Conservation (phyloP, 2,888 invertebrate species). For the Imbricaverruca yamaguchii region DNA sequence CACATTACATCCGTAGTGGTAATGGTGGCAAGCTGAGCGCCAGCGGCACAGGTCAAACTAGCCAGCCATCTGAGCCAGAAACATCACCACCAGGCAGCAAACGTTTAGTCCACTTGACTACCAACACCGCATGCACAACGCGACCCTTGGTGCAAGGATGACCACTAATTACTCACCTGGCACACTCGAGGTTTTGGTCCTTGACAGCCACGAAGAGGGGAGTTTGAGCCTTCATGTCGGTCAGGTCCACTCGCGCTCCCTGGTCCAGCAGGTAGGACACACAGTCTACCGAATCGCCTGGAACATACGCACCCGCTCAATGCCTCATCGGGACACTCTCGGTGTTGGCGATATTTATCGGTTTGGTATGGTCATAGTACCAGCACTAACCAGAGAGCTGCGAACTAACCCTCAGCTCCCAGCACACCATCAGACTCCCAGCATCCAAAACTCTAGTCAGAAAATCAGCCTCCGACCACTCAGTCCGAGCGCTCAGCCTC, state of each 20-base stretch:
- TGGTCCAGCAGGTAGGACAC: conserved; percentile 10
- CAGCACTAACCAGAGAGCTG: not conserved
- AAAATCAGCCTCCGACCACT: not conserved
- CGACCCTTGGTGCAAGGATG: too few species aligned
- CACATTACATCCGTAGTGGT: too few species aligned
- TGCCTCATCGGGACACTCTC: not conserved
- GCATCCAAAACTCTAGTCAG: not conserved
- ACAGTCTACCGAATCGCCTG: conserved; percentile 7
- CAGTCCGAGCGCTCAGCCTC: too few species aligned
- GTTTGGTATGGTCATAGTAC: not conserved
- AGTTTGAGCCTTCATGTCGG: conserved; percentile 15
- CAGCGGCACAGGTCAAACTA: too few species aligned
- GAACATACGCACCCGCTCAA: not conserved
- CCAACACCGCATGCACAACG: too few species aligned
- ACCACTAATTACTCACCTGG: not conserved
- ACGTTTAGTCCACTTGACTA: not conserved
- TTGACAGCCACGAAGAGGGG: conserved; percentile 11
- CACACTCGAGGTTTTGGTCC: conserved; percentile 16
- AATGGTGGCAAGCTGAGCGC: too few species aligned
- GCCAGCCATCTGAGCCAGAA: too few species aligned
- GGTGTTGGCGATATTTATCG: not conserved
- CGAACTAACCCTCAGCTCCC: not conserved
- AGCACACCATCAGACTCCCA: not conserved
- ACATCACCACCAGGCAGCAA: not conserved
- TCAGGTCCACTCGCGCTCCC: not conserved